Evolutionary conservation across 37 sponge, comb jelly and placozoan species (phyloP).

Genomic region (Ephydatia muelleri): DNA sequence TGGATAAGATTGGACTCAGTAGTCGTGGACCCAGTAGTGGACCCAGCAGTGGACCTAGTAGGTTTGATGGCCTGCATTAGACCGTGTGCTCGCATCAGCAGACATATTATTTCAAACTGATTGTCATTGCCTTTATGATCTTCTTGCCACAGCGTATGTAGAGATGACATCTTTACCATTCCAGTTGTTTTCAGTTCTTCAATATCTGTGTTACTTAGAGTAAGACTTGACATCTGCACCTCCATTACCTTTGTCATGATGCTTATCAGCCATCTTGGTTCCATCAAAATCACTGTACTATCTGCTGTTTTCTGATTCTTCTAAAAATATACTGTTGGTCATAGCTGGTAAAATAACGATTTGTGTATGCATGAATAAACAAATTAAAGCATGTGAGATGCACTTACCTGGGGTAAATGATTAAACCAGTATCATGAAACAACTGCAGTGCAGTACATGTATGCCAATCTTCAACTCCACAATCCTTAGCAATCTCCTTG

Average conservation of each 20-base stretch:
- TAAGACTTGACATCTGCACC: not conserved
- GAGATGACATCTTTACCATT: not conserved
- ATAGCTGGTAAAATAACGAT: conserved; percentile 4
- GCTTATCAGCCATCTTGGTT: conserved; percentile 44
- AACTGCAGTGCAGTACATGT: conserved; percentile 26
- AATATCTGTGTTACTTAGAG: not conserved
- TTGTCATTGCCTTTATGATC: not conserved
- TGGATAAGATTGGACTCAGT: not conserved
- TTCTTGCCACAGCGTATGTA: conserved; percentile 27
- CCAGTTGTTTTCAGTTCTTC: not conserved
- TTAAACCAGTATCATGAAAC: conserved; percentile 51
- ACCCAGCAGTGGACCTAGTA: no score
- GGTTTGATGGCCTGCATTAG: conserved; percentile 28
- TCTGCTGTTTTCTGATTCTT: conserved; percentile 26
- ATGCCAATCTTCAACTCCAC: not conserved
- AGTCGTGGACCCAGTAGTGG: no score
- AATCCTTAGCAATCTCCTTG: not conserved
- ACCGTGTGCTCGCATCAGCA: conserved; percentile 55
- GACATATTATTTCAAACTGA: conserved; percentile 22
- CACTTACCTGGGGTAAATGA: conserved; percentile 42
- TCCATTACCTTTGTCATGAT: conserved; percentile 64
- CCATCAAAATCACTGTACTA: conserved; percentile 41
- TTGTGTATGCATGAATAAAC: not conserved
- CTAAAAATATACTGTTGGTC: conserved; percentile 27
- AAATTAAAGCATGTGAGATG: not conserved